These are phyloP conservation scores for Sciurus niger DNA, from an alignment of 2,113 vertebrate species.

Conservation along the genomic window DNA sequence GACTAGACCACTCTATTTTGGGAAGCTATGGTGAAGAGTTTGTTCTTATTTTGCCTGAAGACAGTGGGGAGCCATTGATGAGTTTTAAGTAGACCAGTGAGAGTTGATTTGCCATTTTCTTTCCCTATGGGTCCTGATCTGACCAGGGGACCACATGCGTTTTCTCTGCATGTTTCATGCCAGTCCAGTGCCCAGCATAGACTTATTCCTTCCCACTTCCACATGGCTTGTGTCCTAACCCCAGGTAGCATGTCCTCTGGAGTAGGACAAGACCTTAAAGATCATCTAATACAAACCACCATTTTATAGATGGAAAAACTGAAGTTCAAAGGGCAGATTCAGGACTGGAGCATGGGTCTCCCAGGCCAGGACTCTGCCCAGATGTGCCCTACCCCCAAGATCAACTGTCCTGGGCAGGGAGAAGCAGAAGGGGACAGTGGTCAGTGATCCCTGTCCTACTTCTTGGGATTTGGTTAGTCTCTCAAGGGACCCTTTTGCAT, in stretches of 20 bases:
- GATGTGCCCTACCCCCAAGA: background rate
- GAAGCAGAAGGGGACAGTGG: background rate
- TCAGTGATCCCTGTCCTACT: background rate
- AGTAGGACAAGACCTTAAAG: background rate
- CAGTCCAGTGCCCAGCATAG: background rate
- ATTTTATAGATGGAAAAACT: slow-evolving; percentile 6
- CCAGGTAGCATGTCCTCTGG: background rate
- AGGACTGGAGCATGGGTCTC: background rate
- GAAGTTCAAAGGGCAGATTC: background rate
- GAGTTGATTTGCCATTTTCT: background rate
- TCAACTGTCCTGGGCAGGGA: background rate
- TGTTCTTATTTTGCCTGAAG: background rate
- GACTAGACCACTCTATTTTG: background rate
- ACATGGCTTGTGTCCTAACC: background rate
- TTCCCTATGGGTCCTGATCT: background rate
- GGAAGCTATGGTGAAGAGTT: background rate
- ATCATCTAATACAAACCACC: background rate
- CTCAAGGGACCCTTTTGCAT: background rate
- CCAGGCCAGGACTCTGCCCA: background rate
- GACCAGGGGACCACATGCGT: background rate
- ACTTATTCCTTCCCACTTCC: background rate
- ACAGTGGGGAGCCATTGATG: background rate
- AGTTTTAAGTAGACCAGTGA: background rate
- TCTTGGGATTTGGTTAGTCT: background rate
- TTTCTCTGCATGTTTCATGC: background rate